Percentiles rank a stretch among this genome's conserved stretches.
phyloP scores from a whole-genome alignment of 2,113 vertebrate species.

The Gobio gobio region DNA sequence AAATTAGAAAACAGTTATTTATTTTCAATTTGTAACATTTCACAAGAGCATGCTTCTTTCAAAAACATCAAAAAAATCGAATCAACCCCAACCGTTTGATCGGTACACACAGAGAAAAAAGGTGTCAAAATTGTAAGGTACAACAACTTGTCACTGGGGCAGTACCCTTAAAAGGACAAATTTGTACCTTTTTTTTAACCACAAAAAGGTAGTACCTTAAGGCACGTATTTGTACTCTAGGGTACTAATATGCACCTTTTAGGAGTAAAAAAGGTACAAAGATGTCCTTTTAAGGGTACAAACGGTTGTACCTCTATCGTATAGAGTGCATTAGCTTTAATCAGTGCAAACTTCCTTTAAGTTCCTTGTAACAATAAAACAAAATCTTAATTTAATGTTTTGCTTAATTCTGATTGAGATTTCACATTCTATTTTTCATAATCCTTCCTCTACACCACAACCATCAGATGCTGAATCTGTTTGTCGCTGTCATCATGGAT shows the following conservation, averaged over 20 bases:
- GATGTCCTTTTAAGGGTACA: no score
- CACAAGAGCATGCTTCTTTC: background rate
- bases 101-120: background rate
- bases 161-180: no score
- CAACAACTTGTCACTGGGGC: no score
- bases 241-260: no score
- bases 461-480: conserved; percentile 94
- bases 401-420: background rate
- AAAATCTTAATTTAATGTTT: background rate
- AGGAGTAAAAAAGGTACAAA: no score
- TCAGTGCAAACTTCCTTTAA: background rate
- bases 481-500: conserved; percentile 99
- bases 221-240: no score
- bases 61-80: background rate
- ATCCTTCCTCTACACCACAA: background rate
- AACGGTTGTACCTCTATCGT: no score
- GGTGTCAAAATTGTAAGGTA: no score
- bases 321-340: background rate
- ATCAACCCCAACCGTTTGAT: background rate
- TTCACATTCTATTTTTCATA: background rate
- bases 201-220: no score
- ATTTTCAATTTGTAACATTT: background rate
- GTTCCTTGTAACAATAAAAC: background rate
- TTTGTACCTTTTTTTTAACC: no score
- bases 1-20: no score